These are phyloP conservation scores for Hiodon alosoides DNA, from an alignment of 2,113 vertebrate species.

Conservation along the genomic window DNA sequence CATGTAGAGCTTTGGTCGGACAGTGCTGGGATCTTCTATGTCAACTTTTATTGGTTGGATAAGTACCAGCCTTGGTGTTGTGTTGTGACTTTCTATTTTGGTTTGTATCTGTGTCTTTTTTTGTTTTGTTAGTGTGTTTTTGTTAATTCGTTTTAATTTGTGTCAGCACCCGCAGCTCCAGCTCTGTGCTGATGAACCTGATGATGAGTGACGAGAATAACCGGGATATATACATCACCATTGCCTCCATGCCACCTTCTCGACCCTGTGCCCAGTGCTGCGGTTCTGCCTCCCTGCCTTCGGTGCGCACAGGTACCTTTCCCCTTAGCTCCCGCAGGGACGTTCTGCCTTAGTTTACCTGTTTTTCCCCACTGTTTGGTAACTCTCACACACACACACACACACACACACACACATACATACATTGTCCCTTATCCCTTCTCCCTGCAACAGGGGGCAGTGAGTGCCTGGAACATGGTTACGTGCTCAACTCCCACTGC, in stretches of 20 bases:
- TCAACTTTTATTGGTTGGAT: background rate
- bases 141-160: constrained; percentile 14
- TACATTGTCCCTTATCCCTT: background rate
- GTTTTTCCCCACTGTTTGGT: background rate
- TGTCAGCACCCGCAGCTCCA: constrained; percentile 76
- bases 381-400: background rate
- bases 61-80: background rate
- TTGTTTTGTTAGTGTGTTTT: background rate
- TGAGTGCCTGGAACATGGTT: constrained; percentile 79
- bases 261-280: constrained; percentile 70
- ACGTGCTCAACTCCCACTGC: constrained; percentile 83
- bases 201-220: constrained; percentile 93
- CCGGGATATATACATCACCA: constrained; percentile 84
- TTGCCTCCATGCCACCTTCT: constrained; percentile 72
- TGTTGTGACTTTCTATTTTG: background rate
- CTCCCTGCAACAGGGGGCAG: constrained; percentile 50
- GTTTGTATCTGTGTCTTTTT: background rate
- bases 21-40: background rate
- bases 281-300: constrained; percentile 45
- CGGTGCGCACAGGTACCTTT: constrained; percentile 57
- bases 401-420: background rate
- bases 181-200: constrained; percentile 77
- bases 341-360: background rate
- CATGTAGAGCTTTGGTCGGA: background rate
- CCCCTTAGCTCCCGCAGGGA: background rate